Base-by-base conservation (phyloP, 1,140 invertebrate genomes). In the Drosophila suzukii region DNA sequence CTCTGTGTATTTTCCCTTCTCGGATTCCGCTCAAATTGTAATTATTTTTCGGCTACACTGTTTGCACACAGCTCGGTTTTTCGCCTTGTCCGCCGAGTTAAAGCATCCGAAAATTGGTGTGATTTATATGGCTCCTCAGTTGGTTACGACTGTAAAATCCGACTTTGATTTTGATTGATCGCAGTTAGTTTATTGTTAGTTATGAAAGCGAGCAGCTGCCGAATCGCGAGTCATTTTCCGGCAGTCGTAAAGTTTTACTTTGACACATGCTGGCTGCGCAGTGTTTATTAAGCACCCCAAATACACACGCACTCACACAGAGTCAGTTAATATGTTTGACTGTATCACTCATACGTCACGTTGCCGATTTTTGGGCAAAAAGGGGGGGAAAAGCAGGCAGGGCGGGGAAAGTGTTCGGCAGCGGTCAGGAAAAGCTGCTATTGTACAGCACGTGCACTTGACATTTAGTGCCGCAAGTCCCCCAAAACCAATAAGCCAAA, bases 271-370 rank as follows among this genome's bases (percentile, higher is more conserved):
- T 72, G 47, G 78, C 43, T 88, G 79, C 76, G 75, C 76, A 88
- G 77, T 80, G 83, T 88, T 89, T 89, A 89, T 89, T 83, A 88
- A 86, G 67, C 76, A 83, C 62, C 67, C 68, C 63, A 20, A 43
- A 3, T 8, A 17, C 30, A 41, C 38, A 51, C 41, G 39, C 43
- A 15, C 12, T 6, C 4, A 8, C 50, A 32, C 11, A 27, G 12
- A 32, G 17, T 43, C 46, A 75, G 65, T 65, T 62, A 56, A 63
- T 65, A 50, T 75, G 27, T 54, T 4, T 4, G 73, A 49, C n/a
- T 82, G 70, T 88, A 78, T 86, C 68, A 81, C 62, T 88, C 84
- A 89, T 88, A 89, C 79, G 83, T 83, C 83, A 89, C 79, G 79
- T 88, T 89, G 59, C 62, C 80, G 53, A 44, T 60, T 67, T 51